These are phyloP conservation scores for Flexamia atlantica DNA, from an alignment of 2,888 invertebrate species.

Conservation along the genomic window DNA sequence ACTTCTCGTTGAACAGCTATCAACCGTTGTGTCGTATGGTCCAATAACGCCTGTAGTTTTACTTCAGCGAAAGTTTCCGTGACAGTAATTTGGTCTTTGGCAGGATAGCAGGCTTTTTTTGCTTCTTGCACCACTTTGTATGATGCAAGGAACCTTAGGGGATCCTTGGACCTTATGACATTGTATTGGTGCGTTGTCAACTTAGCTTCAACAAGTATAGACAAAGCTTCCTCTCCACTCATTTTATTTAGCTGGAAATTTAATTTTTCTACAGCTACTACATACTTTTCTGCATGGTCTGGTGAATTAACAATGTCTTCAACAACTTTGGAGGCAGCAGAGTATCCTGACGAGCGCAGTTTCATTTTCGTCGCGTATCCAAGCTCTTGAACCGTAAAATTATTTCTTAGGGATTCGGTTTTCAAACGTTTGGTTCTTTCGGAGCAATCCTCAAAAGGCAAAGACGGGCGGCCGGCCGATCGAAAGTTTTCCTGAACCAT, in stretches of 20 bases:
- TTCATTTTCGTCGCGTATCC: too few relatives aligned
- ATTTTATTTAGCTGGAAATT: not conserved
- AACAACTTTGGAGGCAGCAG: too few relatives aligned
- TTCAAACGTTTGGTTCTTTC: too few relatives aligned
- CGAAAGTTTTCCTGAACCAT: too few relatives aligned
- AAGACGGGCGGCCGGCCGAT: too few relatives aligned
- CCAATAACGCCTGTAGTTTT: constrained; percentile 1
- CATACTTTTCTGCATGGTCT: too few relatives aligned
- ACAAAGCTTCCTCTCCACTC: constrained; percentile 10
- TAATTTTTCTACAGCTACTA: not conserved
- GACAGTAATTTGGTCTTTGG: constrained; percentile 5
- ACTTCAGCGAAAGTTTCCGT: not conserved
- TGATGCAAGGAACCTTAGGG: constrained; percentile 10
- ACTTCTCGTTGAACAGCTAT: not conserved
- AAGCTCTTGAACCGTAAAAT: too few relatives aligned
- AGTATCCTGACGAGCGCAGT: too few relatives aligned
- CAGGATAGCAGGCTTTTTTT: constrained; percentile 10
- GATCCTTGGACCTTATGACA: not conserved
- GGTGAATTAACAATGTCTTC: too few relatives aligned
- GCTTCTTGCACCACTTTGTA: constrained; percentile 13
- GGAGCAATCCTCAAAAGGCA: too few relatives aligned
- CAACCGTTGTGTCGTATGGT: not conserved
- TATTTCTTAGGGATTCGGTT: too few relatives aligned
- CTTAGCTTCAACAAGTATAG: not conserved
- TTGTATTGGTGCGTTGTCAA: constrained; percentile 11